These are phyloP conservation scores for Grammomys surdaster DNA, from an alignment of 2,113 vertebrate genomes.

Conservation along the genomic window DNA sequence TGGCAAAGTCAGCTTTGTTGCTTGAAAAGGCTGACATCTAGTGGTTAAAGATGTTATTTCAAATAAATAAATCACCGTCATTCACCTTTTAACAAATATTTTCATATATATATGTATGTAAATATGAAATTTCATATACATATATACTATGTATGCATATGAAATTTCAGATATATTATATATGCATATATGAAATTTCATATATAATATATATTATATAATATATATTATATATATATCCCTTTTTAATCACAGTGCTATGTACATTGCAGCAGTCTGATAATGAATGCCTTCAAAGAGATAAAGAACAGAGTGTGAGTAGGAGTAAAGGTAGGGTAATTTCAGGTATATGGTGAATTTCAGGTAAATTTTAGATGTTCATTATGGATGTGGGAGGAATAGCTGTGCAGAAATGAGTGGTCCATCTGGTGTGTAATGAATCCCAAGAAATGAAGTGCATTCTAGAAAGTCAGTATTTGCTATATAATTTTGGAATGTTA, in stretches of 20 bases:
- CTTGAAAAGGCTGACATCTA: slow-evolving; percentile 88
- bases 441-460: not conserved
- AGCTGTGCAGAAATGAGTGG: not conserved
- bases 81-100: slow-evolving; percentile 1
- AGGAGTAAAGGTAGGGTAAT: not conserved
- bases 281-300: not conserved
- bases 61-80: not conserved
- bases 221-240: not conserved
- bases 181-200: not conserved
- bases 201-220: not conserved
- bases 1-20: slow-evolving; percentile 62
- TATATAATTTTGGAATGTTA: slow-evolving; percentile 28
- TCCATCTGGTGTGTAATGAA: not conserved
- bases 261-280: not conserved
- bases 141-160: too few relatives aligned
- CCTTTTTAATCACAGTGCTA: not conserved
- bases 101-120: not conserved
- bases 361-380: not conserved
- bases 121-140: not conserved
- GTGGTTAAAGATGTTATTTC: slow-evolving; percentile 82
- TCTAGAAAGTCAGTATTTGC: slow-evolving; percentile 5
- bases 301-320: not conserved
- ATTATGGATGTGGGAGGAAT: not conserved
- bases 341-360: not conserved
- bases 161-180: too few relatives aligned